phyloP scores from a whole-genome alignment of 1,140 invertebrate species.

The Wiebesia pumilae region DNA sequence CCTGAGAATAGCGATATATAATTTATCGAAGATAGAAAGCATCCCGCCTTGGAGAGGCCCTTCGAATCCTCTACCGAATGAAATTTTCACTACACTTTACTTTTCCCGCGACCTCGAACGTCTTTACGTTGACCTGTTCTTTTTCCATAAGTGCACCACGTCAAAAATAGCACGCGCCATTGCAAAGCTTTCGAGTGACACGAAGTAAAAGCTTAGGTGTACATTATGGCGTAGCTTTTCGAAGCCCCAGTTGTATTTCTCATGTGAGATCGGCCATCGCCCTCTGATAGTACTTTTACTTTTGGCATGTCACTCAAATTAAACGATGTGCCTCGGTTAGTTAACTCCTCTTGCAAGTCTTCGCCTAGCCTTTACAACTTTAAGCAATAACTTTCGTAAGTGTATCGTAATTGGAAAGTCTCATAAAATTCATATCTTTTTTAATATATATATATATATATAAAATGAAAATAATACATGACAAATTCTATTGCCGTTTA shows the following conservation, averaged over 20 bases:
- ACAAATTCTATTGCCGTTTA: no score
- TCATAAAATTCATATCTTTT: background rate
- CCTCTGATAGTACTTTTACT: background rate
- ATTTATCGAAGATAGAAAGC: constrained; percentile 32
- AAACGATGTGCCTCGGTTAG: background rate
- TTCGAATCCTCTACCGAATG: background rate
- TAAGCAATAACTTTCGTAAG: background rate
- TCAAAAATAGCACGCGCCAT: background rate
- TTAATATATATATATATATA: no score
- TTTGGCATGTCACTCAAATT: background rate
- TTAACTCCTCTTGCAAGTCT: background rate
- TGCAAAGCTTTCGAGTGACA: background rate
- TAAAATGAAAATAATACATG: no score
- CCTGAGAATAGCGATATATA: background rate
- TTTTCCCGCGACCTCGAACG: background rate
- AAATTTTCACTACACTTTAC: background rate
- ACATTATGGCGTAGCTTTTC: background rate
- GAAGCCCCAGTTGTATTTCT: background rate
- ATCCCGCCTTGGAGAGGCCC: no score
- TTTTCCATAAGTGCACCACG: background rate
- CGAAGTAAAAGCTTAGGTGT: background rate
- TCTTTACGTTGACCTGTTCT: background rate
- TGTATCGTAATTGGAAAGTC: background rate
- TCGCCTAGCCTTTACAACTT: background rate
- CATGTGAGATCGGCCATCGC: background rate